Evolutionary conservation across 2,797 vertebrate species (phyloP).

Genomic region (Sebastes diploproa): DNA sequence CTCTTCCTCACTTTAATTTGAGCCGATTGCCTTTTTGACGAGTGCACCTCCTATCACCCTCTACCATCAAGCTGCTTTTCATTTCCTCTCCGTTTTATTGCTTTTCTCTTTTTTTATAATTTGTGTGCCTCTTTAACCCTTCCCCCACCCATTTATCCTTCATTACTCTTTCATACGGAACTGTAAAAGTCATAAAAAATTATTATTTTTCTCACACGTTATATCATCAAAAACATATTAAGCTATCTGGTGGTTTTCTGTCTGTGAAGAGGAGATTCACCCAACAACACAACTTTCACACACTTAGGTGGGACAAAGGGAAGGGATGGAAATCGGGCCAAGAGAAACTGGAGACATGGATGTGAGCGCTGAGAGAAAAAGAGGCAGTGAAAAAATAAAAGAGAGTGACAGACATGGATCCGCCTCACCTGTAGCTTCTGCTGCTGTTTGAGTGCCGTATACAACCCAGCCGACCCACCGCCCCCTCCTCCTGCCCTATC

Average conservation of each 20-base stretch:
- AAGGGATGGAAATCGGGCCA: constrained; percentile 60
- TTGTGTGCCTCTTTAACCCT: constrained; percentile 45
- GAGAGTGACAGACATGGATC: constrained; percentile 47
- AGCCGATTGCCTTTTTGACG: constrained; percentile 60
- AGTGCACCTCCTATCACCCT: constrained; percentile 51
- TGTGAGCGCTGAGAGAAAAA: constrained; percentile 43
- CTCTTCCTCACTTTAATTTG: constrained; percentile 32
- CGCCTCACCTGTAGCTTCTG: constrained; percentile 41
- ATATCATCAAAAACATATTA: neutral
- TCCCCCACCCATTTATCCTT: neutral
- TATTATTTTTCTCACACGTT: neutral
- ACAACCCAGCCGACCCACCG: neutral
- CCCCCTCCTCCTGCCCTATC: neutral
- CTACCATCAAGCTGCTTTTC: constrained; percentile 67
- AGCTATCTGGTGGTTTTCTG: neutral
- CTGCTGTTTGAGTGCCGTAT: neutral
- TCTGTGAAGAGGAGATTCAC: constrained; percentile 23
- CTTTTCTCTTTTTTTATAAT: constrained; percentile 42
- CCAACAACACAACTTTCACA: constrained; percentile 57
- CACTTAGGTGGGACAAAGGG: constrained; percentile 55
- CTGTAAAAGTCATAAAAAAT: neutral
- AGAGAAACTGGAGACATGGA: constrained; percentile 72
- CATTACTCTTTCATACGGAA: neutral
- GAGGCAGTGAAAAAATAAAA: constrained; percentile 38
- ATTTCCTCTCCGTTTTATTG: constrained; percentile 76